Conservation (phyloP, 2,888 invertebrate species). For the Zele albiditarsus region DNA sequence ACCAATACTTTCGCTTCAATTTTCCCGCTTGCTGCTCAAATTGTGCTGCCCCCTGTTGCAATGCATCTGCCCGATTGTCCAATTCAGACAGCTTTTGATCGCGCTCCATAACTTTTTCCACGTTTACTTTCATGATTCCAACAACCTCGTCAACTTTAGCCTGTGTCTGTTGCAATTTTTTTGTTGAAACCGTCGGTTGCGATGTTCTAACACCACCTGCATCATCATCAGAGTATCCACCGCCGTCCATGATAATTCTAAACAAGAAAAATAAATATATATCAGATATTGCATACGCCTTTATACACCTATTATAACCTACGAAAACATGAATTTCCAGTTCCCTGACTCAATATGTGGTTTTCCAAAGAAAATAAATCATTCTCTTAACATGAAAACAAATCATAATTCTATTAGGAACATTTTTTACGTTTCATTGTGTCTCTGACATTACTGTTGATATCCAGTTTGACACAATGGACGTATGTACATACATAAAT, state of each 20-base stretch:
- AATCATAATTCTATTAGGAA: too few species aligned
- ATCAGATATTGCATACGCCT: neutral
- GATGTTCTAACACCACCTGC: conserved; percentile 88
- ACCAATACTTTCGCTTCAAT: conserved; percentile 97
- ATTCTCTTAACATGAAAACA: too few species aligned
- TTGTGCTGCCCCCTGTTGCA: conserved; percentile 95
- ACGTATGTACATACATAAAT: too few species aligned
- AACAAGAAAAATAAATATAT: neutral
- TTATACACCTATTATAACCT: conserved; percentile 47
- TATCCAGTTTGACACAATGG: too few species aligned
- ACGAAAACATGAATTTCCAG: conserved; percentile 34
- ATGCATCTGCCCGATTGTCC: conserved; percentile 95
- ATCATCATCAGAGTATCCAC: conserved; percentile 77
- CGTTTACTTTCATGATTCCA: conserved; percentile 96
- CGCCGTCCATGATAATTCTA: conserved; percentile 69
- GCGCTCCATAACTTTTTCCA: conserved; percentile 95
- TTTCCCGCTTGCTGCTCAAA: conserved; percentile 98
- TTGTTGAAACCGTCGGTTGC: conserved; percentile 85
- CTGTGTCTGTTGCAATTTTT: conserved; percentile 87
- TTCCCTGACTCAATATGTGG: too few species aligned
- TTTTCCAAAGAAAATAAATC: too few species aligned
- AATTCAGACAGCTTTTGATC: conserved; percentile 96
- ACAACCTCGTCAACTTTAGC: conserved; percentile 92
- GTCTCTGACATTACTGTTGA: too few species aligned
- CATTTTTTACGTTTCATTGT: too few species aligned